Evolutionary conservation across 2,113 vertebrate species (phyloP).

Genomic region (Boulengerochromis microlepis): DNA sequence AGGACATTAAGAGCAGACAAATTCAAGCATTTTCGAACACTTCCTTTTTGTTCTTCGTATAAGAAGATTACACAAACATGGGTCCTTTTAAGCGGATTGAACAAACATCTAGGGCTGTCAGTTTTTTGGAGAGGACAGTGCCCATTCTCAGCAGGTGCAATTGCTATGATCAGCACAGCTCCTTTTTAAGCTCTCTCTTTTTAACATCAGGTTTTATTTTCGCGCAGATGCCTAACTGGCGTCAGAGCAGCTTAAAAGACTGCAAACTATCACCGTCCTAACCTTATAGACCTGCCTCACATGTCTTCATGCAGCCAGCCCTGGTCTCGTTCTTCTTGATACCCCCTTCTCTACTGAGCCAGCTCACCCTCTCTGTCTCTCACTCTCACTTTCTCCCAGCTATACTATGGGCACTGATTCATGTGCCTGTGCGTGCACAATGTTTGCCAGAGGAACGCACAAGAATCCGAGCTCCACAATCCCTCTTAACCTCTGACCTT

Average conservation of each 20-base stretch:
- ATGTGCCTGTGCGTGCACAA: constrained; percentile 22
- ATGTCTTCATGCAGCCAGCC: constrained; percentile 8
- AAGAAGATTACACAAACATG: not conserved
- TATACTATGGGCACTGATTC: constrained; percentile 48
- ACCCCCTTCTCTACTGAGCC: constrained; percentile 17
- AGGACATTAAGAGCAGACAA: not conserved
- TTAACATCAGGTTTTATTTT: not conserved
- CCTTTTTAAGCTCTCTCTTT: not conserved
- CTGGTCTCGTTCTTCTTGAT: constrained; percentile 12
- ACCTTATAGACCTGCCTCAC: not conserved
- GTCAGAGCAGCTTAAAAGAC: not conserved
- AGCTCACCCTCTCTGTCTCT: constrained; percentile 6
- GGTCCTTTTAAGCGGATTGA: not conserved
- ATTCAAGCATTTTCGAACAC: not conserved
- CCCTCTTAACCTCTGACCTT: constrained; percentile 74
- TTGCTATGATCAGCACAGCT: not conserved
- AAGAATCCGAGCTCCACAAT: constrained; percentile 59
- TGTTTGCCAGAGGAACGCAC: constrained; percentile 60
- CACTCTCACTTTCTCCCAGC: constrained; percentile 44
- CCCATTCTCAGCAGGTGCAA: not conserved
- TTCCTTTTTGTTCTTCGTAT: not conserved
- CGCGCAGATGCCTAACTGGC: not conserved
- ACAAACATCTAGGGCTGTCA: not conserved
- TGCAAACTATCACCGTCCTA: not conserved
- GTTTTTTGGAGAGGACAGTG: not conserved